These are phyloP conservation scores for Hylaeus volcanicus DNA, from an alignment of 1,140 invertebrate genomes.

Conservation along the genomic window DNA sequence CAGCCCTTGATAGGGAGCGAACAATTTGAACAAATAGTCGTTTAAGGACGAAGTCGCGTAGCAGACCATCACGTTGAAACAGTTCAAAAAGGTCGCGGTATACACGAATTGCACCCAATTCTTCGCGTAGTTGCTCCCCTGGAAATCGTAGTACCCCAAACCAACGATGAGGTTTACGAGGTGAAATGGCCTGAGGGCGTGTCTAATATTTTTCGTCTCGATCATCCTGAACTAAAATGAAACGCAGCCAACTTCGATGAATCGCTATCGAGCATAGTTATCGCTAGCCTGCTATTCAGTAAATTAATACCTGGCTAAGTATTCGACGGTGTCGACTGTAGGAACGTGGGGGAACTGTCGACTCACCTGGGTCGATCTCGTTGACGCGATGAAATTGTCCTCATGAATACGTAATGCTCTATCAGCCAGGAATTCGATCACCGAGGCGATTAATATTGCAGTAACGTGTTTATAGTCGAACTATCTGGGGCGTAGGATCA, in stretches of 20 bases:
- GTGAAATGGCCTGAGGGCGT: constrained; percentile 10
- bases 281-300: background rate
- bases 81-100: background rate
- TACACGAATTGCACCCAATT: constrained; percentile 7
- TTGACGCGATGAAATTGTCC: background rate
- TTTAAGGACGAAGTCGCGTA: background rate
- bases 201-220: background rate
- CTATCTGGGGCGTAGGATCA: no score
- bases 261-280: background rate
- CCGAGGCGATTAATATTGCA: background rate
- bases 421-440: background rate
- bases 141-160: background rate
- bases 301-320: background rate
- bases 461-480: background rate
- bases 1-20: background rate
- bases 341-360: background rate
- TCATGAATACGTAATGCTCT: background rate
- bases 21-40: no score
- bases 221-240: constrained; percentile 14
- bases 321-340: constrained; percentile 1
- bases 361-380: constrained; percentile 2
- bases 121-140: background rate
- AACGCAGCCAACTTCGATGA: background rate
- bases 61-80: background rate
- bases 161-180: constrained; percentile 21